Evolutionary conservation across 2,888 invertebrate species (phyloP).

Genomic region (Seira ritae): DNA sequence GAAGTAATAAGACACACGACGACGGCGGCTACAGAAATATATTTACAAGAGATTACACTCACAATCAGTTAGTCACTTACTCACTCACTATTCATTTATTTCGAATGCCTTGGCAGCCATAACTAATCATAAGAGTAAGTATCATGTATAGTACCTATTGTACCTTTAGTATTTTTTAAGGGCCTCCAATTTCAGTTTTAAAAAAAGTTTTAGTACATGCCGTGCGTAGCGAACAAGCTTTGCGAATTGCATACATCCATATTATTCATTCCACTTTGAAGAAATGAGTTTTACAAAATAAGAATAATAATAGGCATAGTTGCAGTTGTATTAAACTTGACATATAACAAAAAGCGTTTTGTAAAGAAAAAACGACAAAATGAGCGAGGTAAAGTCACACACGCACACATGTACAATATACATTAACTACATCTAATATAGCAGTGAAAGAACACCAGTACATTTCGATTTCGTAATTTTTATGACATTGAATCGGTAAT

Average conservation of each 20-base stretch:
- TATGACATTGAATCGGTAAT: conserved; percentile 2
- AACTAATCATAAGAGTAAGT: not conserved
- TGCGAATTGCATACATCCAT: not conserved
- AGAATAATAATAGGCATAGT: no score
- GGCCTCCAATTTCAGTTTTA: not conserved
- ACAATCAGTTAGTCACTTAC: not conserved
- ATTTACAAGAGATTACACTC: no score
- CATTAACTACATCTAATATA: no score
- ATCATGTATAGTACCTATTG: no score
- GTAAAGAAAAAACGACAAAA: not conserved
- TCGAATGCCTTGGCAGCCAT: not conserved
- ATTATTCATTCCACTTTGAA: not conserved
- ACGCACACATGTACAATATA: no score
- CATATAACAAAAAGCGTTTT: not conserved
- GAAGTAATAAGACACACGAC: not conserved
- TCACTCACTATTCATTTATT: not conserved
- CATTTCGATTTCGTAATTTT: conserved; percentile 13
- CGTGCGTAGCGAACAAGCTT: not conserved
- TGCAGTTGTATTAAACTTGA: not conserved
- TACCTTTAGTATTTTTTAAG: no score
- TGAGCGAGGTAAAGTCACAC: not conserved
- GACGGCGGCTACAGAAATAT: not conserved
- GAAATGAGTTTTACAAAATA: not conserved
- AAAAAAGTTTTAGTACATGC: no score
- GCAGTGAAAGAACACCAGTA: not conserved